Evolutionary conservation across 2,113 vertebrate genomes (phyloP).

Genomic region (Hucho hucho): DNA sequence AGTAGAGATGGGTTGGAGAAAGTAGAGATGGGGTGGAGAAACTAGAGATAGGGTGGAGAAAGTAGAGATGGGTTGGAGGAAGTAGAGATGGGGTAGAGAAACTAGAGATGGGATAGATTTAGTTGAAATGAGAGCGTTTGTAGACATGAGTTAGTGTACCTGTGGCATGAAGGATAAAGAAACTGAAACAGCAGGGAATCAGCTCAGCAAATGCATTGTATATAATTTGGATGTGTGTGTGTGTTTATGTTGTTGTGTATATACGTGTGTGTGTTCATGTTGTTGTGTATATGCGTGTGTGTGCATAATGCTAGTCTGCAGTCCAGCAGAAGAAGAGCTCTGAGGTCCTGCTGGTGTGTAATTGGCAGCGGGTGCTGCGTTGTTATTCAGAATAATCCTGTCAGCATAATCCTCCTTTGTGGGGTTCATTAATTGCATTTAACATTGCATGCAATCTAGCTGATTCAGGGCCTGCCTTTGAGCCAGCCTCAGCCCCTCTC

Average conservation of each 20-base stretch:
- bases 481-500: constrained; percentile 36
- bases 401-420: constrained; percentile 65
- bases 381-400: constrained; percentile 66
- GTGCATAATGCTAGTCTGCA: not conserved
- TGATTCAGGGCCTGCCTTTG: constrained; percentile 55
- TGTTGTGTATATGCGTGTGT: constrained; percentile 3
- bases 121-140: no score
- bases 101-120: no score
- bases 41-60: no score
- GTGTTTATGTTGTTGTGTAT: constrained; percentile 12
- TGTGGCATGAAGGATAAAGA: no score
- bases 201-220: no score
- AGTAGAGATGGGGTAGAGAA: no score
- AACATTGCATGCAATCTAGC: constrained; percentile 60
- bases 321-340: not conserved
- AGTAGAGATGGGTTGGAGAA: no score
- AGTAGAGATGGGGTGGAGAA: no score
- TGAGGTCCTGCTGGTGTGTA: constrained; percentile 32
- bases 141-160: not conserved
- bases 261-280: constrained; percentile 15
- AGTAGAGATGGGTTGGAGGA: no score
- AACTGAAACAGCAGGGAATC: no score
- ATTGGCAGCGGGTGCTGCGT: constrained; percentile 56
- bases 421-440: constrained; percentile 69
- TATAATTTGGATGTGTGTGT: constrained; percentile 3